Conservation (phyloP, 2,113 vertebrate species). For the Phalacrocorax brasilianus region DNA sequence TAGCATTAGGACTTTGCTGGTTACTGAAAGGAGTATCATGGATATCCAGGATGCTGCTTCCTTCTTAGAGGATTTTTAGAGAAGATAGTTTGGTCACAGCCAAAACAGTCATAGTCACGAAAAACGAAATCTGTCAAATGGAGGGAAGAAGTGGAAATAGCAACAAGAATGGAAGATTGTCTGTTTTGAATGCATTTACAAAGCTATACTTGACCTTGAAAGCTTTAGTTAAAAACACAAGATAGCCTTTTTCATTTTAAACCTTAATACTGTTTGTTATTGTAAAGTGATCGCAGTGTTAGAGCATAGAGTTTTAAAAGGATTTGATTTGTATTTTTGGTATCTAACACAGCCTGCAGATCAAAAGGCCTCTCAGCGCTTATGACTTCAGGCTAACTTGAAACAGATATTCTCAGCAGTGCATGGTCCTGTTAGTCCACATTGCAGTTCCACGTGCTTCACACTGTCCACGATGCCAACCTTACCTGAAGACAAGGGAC, state of each 20-base stretch:
- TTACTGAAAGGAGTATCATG: not conserved
- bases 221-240: slow-evolving; percentile 47
- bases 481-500: slow-evolving; percentile 89
- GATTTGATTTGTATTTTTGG: slow-evolving; percentile 76
- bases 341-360: slow-evolving; percentile 68
- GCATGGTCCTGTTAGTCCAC: slow-evolving; percentile 45
- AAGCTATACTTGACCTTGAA: slow-evolving; percentile 38
- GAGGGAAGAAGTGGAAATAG: not conserved
- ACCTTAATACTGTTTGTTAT: slow-evolving; percentile 54
- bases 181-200: not conserved
- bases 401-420: slow-evolving; percentile 40
- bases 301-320: slow-evolving; percentile 45
- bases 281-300: slow-evolving; percentile 44
- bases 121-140: not conserved
- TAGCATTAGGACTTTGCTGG: not conserved
- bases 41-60: not conserved
- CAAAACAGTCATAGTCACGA: slow-evolving; percentile 4
- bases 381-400: slow-evolving; percentile 62
- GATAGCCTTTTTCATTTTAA: slow-evolving; percentile 46
- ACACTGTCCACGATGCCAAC: slow-evolving; percentile 85
- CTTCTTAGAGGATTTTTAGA: not conserved
- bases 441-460: slow-evolving; percentile 43
- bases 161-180: slow-evolving; percentile 8
- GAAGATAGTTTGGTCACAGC: not conserved
- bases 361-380: slow-evolving; percentile 57